These are phyloP conservation scores for Phalangium opilio DNA, from an alignment of 2,888 invertebrate genomes.

Conservation along the genomic window DNA sequence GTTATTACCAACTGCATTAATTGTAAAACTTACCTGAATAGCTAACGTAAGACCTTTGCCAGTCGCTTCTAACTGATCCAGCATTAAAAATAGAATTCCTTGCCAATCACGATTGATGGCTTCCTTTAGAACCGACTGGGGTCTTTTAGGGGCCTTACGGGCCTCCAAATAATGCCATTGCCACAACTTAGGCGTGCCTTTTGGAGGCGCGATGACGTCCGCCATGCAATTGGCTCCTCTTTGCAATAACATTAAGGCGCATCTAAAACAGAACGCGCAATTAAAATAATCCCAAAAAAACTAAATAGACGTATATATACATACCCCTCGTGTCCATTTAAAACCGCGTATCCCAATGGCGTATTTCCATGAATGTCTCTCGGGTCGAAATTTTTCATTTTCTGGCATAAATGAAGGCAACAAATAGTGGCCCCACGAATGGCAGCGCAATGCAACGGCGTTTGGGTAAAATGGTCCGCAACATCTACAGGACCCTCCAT, in stretches of 20 bases:
- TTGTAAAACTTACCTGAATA: slow-evolving; percentile 28
- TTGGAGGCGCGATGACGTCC: slow-evolving; percentile 21
- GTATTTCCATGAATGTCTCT: slow-evolving; percentile 34
- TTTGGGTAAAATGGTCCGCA: slow-evolving; percentile 27
- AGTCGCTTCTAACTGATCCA: slow-evolving; percentile 30
- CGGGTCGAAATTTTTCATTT: slow-evolving; percentile 25
- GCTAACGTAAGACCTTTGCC: slow-evolving; percentile 28
- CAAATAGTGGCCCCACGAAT: slow-evolving; percentile 36
- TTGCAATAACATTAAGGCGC: slow-evolving; percentile 32
- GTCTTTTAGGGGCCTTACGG: slow-evolving; percentile 5
- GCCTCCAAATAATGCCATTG: slow-evolving; percentile 26
- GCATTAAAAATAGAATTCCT: slow-evolving; percentile 35
- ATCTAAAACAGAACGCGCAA: too few relatives aligned
- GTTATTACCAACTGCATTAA: too few relatives aligned
- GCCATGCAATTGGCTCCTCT: slow-evolving; percentile 28
- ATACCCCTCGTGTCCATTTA: slow-evolving; percentile 32
- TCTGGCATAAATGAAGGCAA: slow-evolving; percentile 31
- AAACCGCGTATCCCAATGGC: slow-evolving; percentile 34
- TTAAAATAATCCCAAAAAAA: too few relatives aligned
- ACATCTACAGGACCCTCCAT: slow-evolving; percentile 30
- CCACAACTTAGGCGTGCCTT: slow-evolving; percentile 18
- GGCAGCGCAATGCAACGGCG: slow-evolving; percentile 18
- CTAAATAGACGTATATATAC: slow-evolving; percentile 10
- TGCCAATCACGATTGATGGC: slow-evolving; percentile 34
- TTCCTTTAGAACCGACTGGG: slow-evolving; percentile 15